These are phyloP conservation scores for Nysson spinosus DNA, from an alignment of 2,888 invertebrate genomes.

Conservation along the genomic window DNA sequence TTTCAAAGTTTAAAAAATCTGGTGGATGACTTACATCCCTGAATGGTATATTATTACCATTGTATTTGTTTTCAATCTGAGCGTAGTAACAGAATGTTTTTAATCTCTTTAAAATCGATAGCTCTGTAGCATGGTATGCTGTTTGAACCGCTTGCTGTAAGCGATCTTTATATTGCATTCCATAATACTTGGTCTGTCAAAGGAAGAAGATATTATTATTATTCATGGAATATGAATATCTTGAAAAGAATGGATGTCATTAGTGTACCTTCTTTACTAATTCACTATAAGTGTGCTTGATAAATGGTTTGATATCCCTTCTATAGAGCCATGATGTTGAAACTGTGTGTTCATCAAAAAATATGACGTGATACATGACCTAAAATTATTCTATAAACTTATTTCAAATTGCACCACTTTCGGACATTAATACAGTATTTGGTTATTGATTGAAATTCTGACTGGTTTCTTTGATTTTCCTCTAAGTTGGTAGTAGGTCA, in stretches of 20 bases:
- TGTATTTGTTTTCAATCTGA: not conserved
- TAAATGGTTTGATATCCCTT: conserved; percentile 72
- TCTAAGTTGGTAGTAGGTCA: conserved; percentile 42
- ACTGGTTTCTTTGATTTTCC: conserved; percentile 40
- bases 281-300: not conserved
- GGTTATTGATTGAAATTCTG: conserved; percentile 18
- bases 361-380: conserved; percentile 80
- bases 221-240: not conserved
- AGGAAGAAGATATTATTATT: not conserved
- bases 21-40: not conserved
- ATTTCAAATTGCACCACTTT: no score
- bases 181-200: conserved; percentile 27
- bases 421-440: no score
- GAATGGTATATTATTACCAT: not conserved
- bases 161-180: conserved; percentile 13
- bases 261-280: conserved; percentile 36
- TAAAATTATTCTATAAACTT: no score
- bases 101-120: conserved; percentile 51
- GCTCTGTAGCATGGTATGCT: conserved; percentile 33
- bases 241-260: no score
- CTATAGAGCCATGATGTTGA: conserved; percentile 78
- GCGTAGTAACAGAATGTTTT: conserved; percentile 38
- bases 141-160: conserved; percentile 22
- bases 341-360: conserved; percentile 77
- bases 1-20: not conserved